These are phyloP conservation scores for Stegostoma tigrinum DNA, from an alignment of 2,113 vertebrate species.

Conservation along the genomic window DNA sequence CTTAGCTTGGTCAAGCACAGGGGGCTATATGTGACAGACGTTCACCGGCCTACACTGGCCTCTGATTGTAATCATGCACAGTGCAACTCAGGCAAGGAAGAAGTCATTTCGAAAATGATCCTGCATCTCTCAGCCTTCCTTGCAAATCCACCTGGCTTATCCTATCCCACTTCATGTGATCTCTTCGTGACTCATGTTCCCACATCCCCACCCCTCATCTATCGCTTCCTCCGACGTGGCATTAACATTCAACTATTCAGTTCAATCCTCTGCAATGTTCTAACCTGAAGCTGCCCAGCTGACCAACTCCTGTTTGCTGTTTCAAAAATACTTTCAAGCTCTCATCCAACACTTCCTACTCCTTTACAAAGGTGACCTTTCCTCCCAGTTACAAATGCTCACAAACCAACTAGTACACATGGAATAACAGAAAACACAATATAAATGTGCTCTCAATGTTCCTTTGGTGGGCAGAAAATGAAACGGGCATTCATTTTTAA, in stretches of 20 bases:
- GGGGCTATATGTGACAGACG: not conserved
- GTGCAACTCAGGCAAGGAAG: not conserved
- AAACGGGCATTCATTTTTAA: not conserved
- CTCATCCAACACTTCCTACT: not conserved
- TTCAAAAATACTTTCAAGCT: not conserved
- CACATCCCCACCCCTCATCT: not conserved
- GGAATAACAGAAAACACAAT: not conserved
- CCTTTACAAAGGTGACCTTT: not conserved
- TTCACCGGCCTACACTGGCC: not conserved
- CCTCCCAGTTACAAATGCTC: not conserved
- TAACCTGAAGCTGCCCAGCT: not conserved
- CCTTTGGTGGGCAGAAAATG: not conserved
- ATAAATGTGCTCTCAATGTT: not conserved
- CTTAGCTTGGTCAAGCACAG: not conserved
- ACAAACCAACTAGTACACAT: no score
- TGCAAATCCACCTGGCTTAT: not conserved
- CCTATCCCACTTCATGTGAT: no score
- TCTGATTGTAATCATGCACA: not conserved
- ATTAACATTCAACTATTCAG: not conserved
- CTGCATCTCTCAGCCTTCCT: not conserved
- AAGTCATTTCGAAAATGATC: not conserved
- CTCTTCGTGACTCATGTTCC: not conserved
- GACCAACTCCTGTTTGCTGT: not conserved
- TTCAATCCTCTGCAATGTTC: not conserved
- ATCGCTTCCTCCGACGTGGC: not conserved